Conservation (phyloP, 2,888 invertebrate genomes). For the Chouioia cunea region DNA sequence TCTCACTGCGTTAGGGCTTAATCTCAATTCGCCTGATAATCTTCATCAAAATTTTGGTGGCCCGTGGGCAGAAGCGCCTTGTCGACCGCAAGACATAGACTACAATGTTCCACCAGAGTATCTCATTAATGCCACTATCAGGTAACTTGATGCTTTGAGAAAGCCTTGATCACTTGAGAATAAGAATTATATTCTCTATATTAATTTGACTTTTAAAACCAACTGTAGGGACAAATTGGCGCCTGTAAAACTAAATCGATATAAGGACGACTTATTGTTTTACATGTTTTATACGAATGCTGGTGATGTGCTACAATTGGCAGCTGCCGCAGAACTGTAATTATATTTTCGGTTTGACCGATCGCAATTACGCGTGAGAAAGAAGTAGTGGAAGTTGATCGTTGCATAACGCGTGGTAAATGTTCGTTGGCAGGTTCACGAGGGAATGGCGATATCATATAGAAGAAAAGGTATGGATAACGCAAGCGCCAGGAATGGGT, state of each 20-base stretch:
- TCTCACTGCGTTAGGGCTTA: conserved; percentile 96
- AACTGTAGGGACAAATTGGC: conserved; percentile 88
- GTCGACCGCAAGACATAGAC: conserved; percentile 98
- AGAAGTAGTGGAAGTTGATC: background rate
- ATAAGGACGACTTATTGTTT: conserved; percentile 98
- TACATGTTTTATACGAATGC: conserved; percentile 99
- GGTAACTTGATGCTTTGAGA: conserved; percentile 66
- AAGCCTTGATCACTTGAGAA: background rate
- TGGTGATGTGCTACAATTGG: conserved; percentile 97
- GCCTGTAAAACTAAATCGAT: conserved; percentile 94
- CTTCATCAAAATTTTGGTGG: conserved; percentile 98
- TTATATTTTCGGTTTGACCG: conserved; percentile 64
- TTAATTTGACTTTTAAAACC: conserved; percentile 20
- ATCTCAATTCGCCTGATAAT: conserved; percentile 98
- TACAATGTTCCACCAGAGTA: conserved; percentile 99
- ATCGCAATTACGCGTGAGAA: too few relatives aligned
- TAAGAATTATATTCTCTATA: conserved; percentile 4
- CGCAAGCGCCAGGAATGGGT: conserved; percentile 94
- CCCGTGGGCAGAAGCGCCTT: conserved; percentile 98
- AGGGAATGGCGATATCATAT: conserved; percentile 99
- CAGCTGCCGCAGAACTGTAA: conserved; percentile 97
- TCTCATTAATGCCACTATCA: conserved; percentile 95
- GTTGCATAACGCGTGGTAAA: background rate
- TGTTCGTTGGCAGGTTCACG: conserved; percentile 80
- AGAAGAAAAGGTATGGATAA: conserved; percentile 99